Conservation (phyloP, 2,888 invertebrate genomes). For the Amphimallon solstitiale region DNA sequence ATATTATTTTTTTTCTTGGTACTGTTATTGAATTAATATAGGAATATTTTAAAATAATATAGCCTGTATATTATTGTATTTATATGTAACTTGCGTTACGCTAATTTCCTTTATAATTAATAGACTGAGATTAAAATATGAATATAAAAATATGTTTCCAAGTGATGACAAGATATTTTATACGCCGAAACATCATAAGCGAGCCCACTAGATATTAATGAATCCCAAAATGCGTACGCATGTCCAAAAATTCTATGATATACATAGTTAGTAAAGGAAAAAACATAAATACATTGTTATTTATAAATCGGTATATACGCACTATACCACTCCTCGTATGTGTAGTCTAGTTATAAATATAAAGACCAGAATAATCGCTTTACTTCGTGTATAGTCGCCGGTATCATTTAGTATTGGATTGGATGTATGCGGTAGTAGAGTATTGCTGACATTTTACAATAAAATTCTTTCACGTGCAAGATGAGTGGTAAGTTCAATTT, state of each 20-base stretch:
- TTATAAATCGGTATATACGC: slow-evolving; percentile 17
- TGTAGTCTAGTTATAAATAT: slow-evolving; percentile 28
- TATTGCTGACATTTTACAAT: slow-evolving; percentile 10
- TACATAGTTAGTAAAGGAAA: background rate
- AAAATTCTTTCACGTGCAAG: slow-evolving; percentile 33
- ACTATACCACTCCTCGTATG: slow-evolving; percentile 23
- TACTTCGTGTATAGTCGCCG: slow-evolving; percentile 26
- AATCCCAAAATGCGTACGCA: background rate
- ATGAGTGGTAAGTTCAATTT: slow-evolving; percentile 32
- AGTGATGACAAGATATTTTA: too few relatives aligned
- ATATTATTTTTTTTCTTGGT: too few relatives aligned
- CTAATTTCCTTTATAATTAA: too few relatives aligned
- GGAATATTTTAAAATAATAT: too few relatives aligned
- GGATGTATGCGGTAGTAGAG: slow-evolving; percentile 10
- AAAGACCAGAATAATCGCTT: slow-evolving; percentile 31
- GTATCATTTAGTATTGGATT: slow-evolving; percentile 11
- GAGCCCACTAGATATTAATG: too few relatives aligned
- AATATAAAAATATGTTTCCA: too few relatives aligned
- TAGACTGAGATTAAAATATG: too few relatives aligned
- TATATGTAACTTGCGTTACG: too few relatives aligned
- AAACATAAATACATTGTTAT: slow-evolving; percentile 18
- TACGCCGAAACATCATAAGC: too few relatives aligned
- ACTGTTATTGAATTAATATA: too few relatives aligned
- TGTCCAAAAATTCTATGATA: background rate
- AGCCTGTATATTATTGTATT: too few relatives aligned